Conservation (phyloP, 2,113 vertebrate species). For the Felis catus region F.catus_Fca126_mat1.0 CM031411.1:37493501-37494000, state of each 20-base stretch:
- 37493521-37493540: not conserved
- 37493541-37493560: not conserved
- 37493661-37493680: not conserved
- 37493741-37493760: not conserved
- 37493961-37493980: too few species aligned
- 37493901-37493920: too few species aligned
- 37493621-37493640: not conserved
- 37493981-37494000: too few species aligned
- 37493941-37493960: too few species aligned
- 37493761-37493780: not conserved
- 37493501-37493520: not conserved
- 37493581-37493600: not conserved
- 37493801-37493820: not conserved
- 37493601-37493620: not conserved
- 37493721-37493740: not conserved
- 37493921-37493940: too few species aligned
- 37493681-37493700: not conserved
- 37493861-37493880: too few species aligned
- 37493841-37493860: not conserved
- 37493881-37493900: too few species aligned
- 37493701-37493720: not conserved
- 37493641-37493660: not conserved
- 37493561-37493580: not conserved
- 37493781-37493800: not conserved
- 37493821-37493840: not conserved